Evolutionary conservation across 2,797 vertebrate species (phyloP), one percentile per base, ranked within the genome.

Genomic region (Myiothlypis coronata): DNA sequence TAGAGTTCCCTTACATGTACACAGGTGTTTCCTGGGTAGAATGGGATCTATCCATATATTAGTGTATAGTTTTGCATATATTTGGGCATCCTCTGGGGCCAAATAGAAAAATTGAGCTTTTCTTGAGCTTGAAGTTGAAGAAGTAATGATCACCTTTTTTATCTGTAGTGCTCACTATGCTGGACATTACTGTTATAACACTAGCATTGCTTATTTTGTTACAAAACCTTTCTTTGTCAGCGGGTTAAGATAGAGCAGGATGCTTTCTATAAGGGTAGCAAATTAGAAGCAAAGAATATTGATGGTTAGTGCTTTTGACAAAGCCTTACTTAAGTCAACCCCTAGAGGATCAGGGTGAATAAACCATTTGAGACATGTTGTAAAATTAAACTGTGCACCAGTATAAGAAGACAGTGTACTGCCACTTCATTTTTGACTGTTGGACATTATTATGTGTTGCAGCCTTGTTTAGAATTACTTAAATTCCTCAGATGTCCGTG

Each of bases 11-110:
- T 81, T 85, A 26, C 50, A 17, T 0, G 13, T 89, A 55, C 16
- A 6, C 95, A 96, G 93, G 69, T 94, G 91, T 78, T 96, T 96
- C 94, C 93, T 93, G 94, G 17, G 13, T 34, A 30, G 43, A 78
- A 32, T 88, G 26, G 0, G 0, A 24, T n/a, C 7, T 65, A 67
- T 41, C 63, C 46, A 50, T 86, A 9, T 53, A 55, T 94, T 86
- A 81, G 19, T 20, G 8, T 88, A 35, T 27, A 65, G 39, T 32
- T 90, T 67, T 67, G 41, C 30, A 4, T 44, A 19, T 61, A 16
- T 78, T 52, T 19, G 8, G 30, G 14, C 17, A 20, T 87, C 71
- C 16, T 88, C 14, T 86, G 9, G 30, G 44, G 24, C 15, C 20
- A 49, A 1, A 34, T 55, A 78, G 15, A 32, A 28, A 24, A 9